Conservation (phyloP, 2,113 vertebrate species). For the Dicerorhinus sumatrensis region DNA sequence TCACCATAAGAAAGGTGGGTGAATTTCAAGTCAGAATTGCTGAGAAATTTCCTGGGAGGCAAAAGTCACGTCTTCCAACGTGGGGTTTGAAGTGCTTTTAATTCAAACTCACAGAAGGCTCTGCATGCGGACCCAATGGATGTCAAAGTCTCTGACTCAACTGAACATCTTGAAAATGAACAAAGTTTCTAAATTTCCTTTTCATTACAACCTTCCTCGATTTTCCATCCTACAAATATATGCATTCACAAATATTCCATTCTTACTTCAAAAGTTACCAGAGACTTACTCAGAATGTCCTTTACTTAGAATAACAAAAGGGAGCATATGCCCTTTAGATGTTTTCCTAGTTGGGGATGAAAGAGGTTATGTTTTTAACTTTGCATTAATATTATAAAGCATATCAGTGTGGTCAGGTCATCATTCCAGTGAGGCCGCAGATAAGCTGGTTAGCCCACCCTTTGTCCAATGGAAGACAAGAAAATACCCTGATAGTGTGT, state of each 20-base stretch:
- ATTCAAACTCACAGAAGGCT: neutral
- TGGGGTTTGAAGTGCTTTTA: neutral
- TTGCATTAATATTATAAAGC: neutral
- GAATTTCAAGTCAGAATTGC: neutral
- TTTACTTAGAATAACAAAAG: neutral
- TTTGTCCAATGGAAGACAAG: neutral
- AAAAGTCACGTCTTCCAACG: neutral
- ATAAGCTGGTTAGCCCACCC: neutral
- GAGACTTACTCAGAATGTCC: neutral
- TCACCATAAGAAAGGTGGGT: neutral
- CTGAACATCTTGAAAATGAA: neutral
- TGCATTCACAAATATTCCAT: neutral
- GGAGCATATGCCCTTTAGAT: neutral
- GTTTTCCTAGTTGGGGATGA: neutral
- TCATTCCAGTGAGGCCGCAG: neutral
- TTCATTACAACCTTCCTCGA: neutral
- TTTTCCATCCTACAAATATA: neutral
- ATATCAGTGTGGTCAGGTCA: neutral
- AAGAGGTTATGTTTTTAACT: neutral
- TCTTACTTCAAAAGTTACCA: neutral
- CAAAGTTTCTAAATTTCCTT: constrained; percentile 14
- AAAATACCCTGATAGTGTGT: neutral
- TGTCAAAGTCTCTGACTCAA: neutral
- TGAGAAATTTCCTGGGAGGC: constrained; percentile 3
- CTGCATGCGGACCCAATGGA: too few relatives aligned